Evolutionary conservation across 2,797 vertebrate genomes (phyloP).

Genomic region (Cossypha niveicapilla): DNA sequence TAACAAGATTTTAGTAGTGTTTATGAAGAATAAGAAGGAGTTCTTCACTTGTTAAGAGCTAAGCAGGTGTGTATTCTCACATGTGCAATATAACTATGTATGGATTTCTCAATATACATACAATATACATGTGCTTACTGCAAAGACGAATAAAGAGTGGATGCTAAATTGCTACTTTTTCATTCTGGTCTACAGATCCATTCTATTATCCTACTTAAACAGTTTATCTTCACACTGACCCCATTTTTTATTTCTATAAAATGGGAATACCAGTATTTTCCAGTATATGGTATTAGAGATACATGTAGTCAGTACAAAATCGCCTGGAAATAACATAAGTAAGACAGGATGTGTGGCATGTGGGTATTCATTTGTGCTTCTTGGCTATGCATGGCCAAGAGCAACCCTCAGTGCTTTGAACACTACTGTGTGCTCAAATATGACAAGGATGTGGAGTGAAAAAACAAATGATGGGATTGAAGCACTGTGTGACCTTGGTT

Average conservation of each 20-base stretch:
- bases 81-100: not conserved
- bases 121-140: not conserved
- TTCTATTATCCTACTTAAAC: not conserved
- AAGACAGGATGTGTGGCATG: fast-evolving
- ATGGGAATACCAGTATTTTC: not conserved
- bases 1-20: not conserved
- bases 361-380: not conserved
- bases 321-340: not conserved
- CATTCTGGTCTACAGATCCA: not conserved
- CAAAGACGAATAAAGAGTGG: not conserved
- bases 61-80: not conserved
- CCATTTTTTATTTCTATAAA: not conserved
- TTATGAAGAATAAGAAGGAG: not conserved
- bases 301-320: not conserved
- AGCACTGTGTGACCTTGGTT: not conserved
- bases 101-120: fast-evolving
- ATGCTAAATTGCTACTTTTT: not conserved
- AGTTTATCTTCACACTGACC: not conserved
- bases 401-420: not conserved
- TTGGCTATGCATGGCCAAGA: not conserved
- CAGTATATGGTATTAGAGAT: not conserved
- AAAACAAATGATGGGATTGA: not conserved
- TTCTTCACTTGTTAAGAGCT: not conserved
- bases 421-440: not conserved
- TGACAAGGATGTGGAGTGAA: not conserved